Conservation (phyloP, 2,113 vertebrate genomes). For the Patagioenas fasciata region DNA sequence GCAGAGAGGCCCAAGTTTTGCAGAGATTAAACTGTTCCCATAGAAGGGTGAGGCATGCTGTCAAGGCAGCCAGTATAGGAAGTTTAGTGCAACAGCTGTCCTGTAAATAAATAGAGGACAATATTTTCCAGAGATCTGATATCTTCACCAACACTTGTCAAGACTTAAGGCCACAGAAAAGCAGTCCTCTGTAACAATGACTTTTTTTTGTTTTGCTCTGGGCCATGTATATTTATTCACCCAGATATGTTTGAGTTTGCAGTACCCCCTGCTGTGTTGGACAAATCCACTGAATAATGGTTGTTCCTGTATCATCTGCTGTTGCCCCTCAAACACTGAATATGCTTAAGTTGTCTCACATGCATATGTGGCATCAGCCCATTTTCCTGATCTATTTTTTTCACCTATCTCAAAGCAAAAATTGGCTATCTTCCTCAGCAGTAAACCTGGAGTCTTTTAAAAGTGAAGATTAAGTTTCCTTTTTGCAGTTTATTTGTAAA, state of each 20-base stretch:
- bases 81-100: neutral
- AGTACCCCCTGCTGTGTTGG: constrained; percentile 12
- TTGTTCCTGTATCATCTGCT: neutral
- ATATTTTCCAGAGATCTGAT: neutral
- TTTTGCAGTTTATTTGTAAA: neutral
- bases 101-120: neutral
- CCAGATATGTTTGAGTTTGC: neutral
- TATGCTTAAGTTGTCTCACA: neutral
- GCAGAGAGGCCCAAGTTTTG: neutral
- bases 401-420: neutral
- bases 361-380: neutral
- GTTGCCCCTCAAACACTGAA: neutral
- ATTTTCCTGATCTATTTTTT: neutral
- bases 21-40: neutral
- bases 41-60: neutral
- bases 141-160: neutral
- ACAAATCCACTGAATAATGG: neutral
- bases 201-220: neutral
- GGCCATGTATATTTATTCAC: neutral
- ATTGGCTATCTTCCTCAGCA: neutral
- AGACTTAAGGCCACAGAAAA: neutral
- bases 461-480: neutral
- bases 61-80: neutral
- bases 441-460: neutral
- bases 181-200: neutral